Base-by-base conservation (phyloP, 2,797 vertebrate genomes). In the Intellagama lesueurii region DNA sequence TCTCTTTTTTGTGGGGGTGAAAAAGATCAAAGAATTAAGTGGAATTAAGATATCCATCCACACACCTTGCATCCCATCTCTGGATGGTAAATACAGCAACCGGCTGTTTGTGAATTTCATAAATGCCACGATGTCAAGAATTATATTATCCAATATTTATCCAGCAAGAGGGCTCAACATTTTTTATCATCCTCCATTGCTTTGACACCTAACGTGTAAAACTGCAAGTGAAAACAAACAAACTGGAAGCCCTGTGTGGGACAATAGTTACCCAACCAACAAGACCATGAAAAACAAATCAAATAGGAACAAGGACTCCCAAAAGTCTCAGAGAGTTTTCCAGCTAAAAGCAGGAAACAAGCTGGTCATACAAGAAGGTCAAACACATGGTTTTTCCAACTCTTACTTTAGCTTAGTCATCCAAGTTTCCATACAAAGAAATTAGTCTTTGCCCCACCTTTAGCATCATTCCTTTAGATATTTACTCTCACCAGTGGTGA, bases 71-170 rank as follows among this genome's bases (percentile, higher is more conserved):
- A 75, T 81, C 32, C 66, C 11, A 40, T 76, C 86, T 81, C 69
- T 49, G 40, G 26, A 81, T 35, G 24, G n/a, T 44, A 52, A 56
- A 69, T 52, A 69, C 35, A 32, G 77, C 81, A 80, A 64, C 11
- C 75, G n/a, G 0, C 26, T 28, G n/a, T 72, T 56, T 68, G 60
- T 84, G 66, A 81, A 87, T 89, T 93, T 49, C 32, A 84, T 76
- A 0, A 44, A 9, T 77, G 5, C 30, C 87, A 76, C 19, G 44
- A 64, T 79, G n/a, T 9, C 49, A 24, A 60, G 26, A 79, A 81
- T 68, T 9, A 0, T 69, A 28, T 66, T 80, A 90, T 87, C 26
- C 83, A 3, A 80, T 86, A 8, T 68, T 89, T 1, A 40, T 8
- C 2, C 11, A 60, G 28, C 0, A 0, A 40, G 68, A 70, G 4